These are phyloP conservation scores for Chloroceryle aenea DNA, from an alignment of 2,113 vertebrate species.

Conservation along the genomic window DNA sequence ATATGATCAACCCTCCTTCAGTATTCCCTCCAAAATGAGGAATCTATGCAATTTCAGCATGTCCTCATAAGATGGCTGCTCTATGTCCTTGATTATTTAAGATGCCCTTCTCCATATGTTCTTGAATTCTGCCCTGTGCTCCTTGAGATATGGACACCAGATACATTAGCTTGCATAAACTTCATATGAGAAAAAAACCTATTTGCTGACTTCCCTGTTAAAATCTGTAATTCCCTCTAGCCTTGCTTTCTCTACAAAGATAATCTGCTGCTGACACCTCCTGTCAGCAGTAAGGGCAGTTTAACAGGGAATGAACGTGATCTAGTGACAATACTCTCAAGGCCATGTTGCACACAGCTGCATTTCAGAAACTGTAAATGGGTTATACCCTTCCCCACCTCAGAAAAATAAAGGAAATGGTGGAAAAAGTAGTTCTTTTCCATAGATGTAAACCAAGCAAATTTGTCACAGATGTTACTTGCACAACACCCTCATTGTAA, in stretches of 20 bases:
- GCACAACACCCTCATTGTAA: rapidly evolving
- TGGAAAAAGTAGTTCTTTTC: not conserved
- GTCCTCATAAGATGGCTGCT: not conserved
- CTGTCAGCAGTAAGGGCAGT: not conserved
- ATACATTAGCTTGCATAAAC: not conserved
- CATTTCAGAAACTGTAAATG: not conserved
- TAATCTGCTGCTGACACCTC: not conserved
- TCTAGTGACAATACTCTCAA: not conserved
- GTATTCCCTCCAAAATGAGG: not conserved
- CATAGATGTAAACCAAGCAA: not conserved
- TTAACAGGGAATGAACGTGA: not conserved
- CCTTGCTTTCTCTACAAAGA: not conserved
- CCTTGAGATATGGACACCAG: not conserved
- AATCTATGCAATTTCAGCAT: not conserved
- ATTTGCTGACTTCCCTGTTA: not conserved
- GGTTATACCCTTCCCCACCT: not conserved
- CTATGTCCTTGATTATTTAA: not conserved
- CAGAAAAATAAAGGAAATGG: not conserved
- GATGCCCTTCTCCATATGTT: not conserved
- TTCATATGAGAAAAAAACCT: not conserved
- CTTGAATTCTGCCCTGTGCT: not conserved
- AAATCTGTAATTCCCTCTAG: not conserved
- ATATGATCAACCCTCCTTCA: not conserved
- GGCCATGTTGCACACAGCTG: not conserved
- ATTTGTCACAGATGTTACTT: not conserved